Percentiles rank a stretch among this genome's conserved stretches.
Evolutionary conservation across 2,797 vertebrate genomes (phyloP).

Genomic region (Semotilus atromaculatus): DNA sequence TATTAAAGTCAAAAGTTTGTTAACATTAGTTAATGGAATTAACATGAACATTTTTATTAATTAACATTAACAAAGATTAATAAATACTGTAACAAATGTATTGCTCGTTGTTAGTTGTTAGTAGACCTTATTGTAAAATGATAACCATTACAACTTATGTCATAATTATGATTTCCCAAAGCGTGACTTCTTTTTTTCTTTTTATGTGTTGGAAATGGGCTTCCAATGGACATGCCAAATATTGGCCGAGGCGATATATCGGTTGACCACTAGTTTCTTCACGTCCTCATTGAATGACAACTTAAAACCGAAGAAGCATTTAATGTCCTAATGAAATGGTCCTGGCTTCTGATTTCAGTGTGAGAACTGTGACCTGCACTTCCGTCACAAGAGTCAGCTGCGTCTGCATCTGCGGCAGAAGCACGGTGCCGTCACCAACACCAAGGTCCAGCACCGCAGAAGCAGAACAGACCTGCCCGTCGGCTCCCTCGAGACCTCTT

Average conservation of each 20-base stretch:
- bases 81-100: too few species aligned
- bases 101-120: too few species aligned
- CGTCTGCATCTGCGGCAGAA: slow-evolving; percentile 96
- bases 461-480: slow-evolving; percentile 70
- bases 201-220: background rate
- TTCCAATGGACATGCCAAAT: background rate
- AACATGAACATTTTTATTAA: too few species aligned
- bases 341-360: slow-evolving; percentile 77
- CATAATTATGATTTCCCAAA: background rate
- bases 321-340: background rate
- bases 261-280: background rate
- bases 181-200: too few species aligned
- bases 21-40: too few species aligned
- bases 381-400: slow-evolving; percentile 98
- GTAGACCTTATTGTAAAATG: too few species aligned
- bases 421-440: slow-evolving; percentile 95
- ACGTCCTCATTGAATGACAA: background rate
- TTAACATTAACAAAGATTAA: too few species aligned
- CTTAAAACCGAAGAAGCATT: background rate
- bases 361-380: slow-evolving; percentile 96
- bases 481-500: slow-evolving; percentile 82
- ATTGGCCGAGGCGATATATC: background rate
- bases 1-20: too few species aligned
- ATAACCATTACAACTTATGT: background rate
- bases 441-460: slow-evolving; percentile 90